Evolutionary conservation across 2,888 invertebrate genomes (phyloP).

Genomic region (Ophion ventricosus): DNA sequence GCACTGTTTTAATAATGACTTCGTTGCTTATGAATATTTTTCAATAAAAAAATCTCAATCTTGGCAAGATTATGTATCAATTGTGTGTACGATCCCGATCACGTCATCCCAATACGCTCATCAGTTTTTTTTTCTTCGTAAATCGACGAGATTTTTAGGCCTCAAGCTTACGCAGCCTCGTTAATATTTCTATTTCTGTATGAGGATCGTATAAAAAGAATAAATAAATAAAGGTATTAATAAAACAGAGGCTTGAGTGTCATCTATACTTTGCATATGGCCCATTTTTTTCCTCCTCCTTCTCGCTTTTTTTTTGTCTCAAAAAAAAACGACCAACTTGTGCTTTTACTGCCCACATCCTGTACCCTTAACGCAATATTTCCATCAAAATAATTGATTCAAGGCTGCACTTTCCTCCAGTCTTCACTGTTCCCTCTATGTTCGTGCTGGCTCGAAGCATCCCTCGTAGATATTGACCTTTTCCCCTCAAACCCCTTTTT

Average conservation of each 20-base stretch:
- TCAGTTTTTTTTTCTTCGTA: too few species aligned
- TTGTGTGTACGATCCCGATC: too few species aligned
- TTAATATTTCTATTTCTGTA: conserved; percentile 2
- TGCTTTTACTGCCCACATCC: conserved; percentile 23
- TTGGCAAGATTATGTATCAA: too few species aligned
- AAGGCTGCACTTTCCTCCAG: conserved; percentile 65
- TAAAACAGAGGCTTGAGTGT: conserved; percentile 12
- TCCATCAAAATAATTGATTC: conserved; percentile 76
- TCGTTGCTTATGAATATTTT: too few species aligned
- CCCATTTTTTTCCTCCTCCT: not conserved
- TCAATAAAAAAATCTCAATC: too few species aligned
- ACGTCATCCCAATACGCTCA: too few species aligned
- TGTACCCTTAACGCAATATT: conserved; percentile 71
- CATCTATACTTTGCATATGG: conserved; percentile 36
- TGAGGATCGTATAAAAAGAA: too few species aligned
- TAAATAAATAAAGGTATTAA: not conserved
- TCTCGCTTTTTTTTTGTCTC: conserved; percentile 5
- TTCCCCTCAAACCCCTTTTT: conserved; percentile 21
- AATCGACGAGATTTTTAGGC: too few species aligned
- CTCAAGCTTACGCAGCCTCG: too few species aligned
- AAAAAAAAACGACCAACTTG: conserved; percentile 4
- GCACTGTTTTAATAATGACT: too few species aligned
- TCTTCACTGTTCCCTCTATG: conserved; percentile 31
- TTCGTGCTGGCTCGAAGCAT: conserved; percentile 3
- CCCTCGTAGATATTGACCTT: conserved; percentile 18